These are phyloP conservation scores for Oryzaephilus surinamensis DNA, from an alignment of 1,140 invertebrate species.

Conservation along the genomic window DNA sequence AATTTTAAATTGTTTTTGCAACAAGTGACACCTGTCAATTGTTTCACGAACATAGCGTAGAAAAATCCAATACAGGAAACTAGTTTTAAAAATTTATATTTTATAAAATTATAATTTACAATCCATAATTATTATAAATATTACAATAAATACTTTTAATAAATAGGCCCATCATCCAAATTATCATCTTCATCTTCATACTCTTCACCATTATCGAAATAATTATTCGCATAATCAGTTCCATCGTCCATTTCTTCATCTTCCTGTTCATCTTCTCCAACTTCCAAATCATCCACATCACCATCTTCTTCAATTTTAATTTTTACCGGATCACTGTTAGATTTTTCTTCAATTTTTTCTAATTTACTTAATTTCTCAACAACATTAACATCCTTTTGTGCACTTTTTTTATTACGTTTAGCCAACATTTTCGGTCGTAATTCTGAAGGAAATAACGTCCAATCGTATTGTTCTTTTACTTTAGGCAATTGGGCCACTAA, in stretches of 20 bases:
- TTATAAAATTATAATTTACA: too few relatives aligned
- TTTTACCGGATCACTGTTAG: constrained; percentile 34
- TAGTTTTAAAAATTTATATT: too few relatives aligned
- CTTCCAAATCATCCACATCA: constrained; percentile 38
- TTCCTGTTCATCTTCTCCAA: constrained; percentile 42
- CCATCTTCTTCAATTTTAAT: constrained; percentile 40
- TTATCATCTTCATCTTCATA: constrained; percentile 81
- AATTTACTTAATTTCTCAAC: constrained; percentile 39
- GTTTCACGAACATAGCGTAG: too few relatives aligned
- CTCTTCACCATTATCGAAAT: constrained; percentile 79
- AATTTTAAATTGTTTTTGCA: too few relatives aligned
- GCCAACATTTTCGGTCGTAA: constrained; percentile 40
- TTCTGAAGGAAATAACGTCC: constrained; percentile 45
- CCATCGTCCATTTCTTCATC: constrained; percentile 63
- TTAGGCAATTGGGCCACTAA: constrained; percentile 41
- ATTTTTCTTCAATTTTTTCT: constrained; percentile 49
- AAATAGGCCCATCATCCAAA: constrained; percentile 64
- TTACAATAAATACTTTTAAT: too few relatives aligned
- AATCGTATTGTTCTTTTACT: constrained; percentile 42
- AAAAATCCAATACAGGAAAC: too few relatives aligned
- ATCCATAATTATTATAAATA: too few relatives aligned
- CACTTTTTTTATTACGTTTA: constrained; percentile 14
- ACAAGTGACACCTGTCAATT: too few relatives aligned
- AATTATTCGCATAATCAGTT: constrained; percentile 70
- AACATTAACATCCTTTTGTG: constrained; percentile 33